Evolutionary conservation across 1,140 invertebrate genomes (phyloP).

Genomic region (Psilanteris sp.): DNA sequence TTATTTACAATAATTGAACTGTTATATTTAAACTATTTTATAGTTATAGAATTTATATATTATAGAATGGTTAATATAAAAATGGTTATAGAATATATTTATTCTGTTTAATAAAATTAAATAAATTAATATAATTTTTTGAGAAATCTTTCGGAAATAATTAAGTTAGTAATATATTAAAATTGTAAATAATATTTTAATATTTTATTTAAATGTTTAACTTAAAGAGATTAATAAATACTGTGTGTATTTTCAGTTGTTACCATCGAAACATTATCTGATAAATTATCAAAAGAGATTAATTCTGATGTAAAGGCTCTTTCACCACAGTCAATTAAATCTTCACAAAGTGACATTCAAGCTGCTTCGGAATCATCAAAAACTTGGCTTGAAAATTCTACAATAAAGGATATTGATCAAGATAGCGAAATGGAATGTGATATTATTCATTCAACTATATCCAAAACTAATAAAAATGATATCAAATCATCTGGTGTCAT

Average conservation of each 20-base stretch:
- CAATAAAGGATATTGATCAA: constrained; percentile 51
- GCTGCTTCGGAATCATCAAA: constrained; percentile 63
- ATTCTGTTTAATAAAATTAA: too few relatives aligned
- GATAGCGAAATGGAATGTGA: constrained; percentile 68
- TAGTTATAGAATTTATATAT: too few relatives aligned
- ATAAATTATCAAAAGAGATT: constrained; percentile 60
- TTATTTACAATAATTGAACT: too few relatives aligned
- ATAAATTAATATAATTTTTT: too few relatives aligned
- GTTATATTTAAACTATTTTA: too few relatives aligned
- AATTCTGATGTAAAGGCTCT: constrained; percentile 28
- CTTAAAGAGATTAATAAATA: too few relatives aligned
- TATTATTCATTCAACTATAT: constrained; percentile 43
- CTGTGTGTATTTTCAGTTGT: constrained; percentile 67
- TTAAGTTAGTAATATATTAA: too few relatives aligned
- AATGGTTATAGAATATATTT: too few relatives aligned
- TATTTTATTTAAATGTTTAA: too few relatives aligned
- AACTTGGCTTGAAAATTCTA: constrained; percentile 65
- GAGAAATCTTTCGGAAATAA: too few relatives aligned
- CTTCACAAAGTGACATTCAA: constrained; percentile 61
- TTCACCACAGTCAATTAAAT: constrained; percentile 47
- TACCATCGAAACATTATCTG: constrained; percentile 67
- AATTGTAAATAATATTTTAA: too few relatives aligned
- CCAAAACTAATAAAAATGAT: constrained; percentile 33
- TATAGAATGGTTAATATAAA: too few relatives aligned
- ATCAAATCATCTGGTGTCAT: constrained; percentile 56